Evolutionary conservation across 2,113 vertebrate genomes (phyloP).

Genomic region (Turdus rufiventris): DNA sequence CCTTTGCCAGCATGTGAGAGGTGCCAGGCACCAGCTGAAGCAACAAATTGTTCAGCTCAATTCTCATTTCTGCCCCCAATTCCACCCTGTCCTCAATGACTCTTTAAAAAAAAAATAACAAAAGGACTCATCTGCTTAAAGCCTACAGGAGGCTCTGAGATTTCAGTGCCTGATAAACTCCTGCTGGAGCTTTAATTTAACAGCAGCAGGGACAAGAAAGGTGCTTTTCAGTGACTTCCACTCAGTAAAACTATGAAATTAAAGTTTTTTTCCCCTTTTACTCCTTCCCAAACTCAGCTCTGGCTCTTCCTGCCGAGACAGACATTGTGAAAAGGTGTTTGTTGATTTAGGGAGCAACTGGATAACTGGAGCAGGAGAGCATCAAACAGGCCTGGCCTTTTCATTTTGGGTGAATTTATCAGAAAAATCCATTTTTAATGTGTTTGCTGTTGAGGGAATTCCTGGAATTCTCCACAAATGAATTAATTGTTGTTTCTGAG

Average conservation of each 20-base stretch:
- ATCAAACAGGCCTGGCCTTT: background rate
- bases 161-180: background rate
- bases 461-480: background rate
- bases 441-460: background rate
- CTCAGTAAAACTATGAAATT: background rate
- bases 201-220: background rate
- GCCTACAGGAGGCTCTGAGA: background rate
- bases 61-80: background rate
- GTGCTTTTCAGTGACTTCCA: background rate
- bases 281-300: background rate
- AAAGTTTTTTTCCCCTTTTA: background rate
- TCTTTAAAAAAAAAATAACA: background rate
- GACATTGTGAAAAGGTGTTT: background rate
- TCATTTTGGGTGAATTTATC: background rate
- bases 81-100: background rate
- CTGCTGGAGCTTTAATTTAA: background rate
- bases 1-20: background rate
- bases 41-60: background rate
- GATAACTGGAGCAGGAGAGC: slow-evolving; percentile 36
- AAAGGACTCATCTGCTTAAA: background rate
- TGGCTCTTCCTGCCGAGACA: background rate
- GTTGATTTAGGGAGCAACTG: background rate
- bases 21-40: background rate
- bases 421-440: background rate
- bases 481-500: background rate